Evolutionary conservation across 2,888 invertebrate genomes (phyloP).

Genomic region (Carabus problematicus): DNA sequence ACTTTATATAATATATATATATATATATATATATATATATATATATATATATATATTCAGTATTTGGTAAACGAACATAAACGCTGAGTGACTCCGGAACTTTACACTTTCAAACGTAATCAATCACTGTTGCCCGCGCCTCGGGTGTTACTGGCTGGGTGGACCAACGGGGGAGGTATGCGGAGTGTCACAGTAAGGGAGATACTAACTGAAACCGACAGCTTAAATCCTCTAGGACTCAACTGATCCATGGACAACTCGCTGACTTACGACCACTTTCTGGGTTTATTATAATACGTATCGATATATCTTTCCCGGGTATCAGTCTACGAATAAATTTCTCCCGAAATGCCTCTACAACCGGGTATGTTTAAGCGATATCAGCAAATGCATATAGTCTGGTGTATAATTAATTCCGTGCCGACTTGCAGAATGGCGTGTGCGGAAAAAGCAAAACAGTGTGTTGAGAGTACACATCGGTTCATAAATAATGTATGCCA

Average conservation of each 20-base stretch:
- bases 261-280: constrained; percentile 16
- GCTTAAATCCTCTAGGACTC: constrained; percentile 22
- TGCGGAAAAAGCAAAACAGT: constrained; percentile 28
- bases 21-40: neutral
- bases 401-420: constrained; percentile 22
- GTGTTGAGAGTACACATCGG: constrained; percentile 23
- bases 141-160: neutral
- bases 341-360: neutral
- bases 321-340: neutral
- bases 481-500: neutral
- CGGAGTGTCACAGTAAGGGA: neutral
- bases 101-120: constrained; percentile 39
- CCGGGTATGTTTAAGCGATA: neutral
- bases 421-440: neutral
- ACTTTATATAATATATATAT: constrained; percentile 4
- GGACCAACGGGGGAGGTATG: neutral
- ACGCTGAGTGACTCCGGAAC: constrained; percentile 18
- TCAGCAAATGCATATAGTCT: neutral
- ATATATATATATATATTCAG: neutral
- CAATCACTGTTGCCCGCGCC: constrained; percentile 30
- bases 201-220: constrained; percentile 24
- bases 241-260: constrained; percentile 32
- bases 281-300: too few relatives aligned
- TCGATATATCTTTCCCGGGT: neutral
- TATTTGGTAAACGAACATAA: too few relatives aligned